phyloP scores from a whole-genome alignment of 2,888 invertebrate species.

The Caenorhabditis wallacei region DNA sequence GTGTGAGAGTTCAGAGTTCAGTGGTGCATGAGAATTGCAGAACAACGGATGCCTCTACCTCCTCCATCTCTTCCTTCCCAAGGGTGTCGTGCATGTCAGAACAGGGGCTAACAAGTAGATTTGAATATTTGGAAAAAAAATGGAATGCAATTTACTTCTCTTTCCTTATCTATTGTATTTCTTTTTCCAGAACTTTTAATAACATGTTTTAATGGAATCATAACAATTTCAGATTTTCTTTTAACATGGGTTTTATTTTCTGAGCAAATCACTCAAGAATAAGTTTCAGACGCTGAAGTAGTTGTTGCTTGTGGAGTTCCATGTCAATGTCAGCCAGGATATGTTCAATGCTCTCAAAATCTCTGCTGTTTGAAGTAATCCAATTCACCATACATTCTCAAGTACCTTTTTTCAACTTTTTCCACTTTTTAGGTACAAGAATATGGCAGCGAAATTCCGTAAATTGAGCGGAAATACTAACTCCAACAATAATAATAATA shows the following conservation, averaged over 20 bases:
- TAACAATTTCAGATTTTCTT: slow-evolving; percentile 4
- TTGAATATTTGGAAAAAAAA: neutral
- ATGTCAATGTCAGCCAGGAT: slow-evolving; percentile 77
- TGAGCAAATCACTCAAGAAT: neutral
- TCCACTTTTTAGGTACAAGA: slow-evolving; percentile 74
- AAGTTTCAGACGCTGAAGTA: slow-evolving; percentile 67
- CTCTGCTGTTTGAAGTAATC: slow-evolving; percentile 76
- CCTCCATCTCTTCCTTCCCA: slow-evolving; percentile 33
- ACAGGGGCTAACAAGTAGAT: slow-evolving; percentile 13
- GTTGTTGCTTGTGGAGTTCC: slow-evolving; percentile 74
- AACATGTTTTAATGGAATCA: neutral
- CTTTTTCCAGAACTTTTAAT: slow-evolving; percentile 1
- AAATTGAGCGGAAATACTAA: slow-evolving; percentile 53
- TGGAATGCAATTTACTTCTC: neutral
- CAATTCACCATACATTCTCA: slow-evolving; percentile 48
- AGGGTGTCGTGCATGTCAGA: slow-evolving; percentile 52
- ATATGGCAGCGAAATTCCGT: slow-evolving; percentile 78
- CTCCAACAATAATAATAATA: slow-evolving; percentile 29
- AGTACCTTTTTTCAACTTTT: slow-evolving; percentile 22
- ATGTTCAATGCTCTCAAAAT: slow-evolving; percentile 76
- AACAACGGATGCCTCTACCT: slow-evolving; percentile 44
- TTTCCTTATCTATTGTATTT: neutral
- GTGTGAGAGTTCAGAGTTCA: slow-evolving; percentile 35
- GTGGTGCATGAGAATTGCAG: slow-evolving; percentile 48
- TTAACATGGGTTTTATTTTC: neutral